phyloP scores from a whole-genome alignment of 2,888 invertebrate species.

The Himalopsyche kuldschensis region DNA sequence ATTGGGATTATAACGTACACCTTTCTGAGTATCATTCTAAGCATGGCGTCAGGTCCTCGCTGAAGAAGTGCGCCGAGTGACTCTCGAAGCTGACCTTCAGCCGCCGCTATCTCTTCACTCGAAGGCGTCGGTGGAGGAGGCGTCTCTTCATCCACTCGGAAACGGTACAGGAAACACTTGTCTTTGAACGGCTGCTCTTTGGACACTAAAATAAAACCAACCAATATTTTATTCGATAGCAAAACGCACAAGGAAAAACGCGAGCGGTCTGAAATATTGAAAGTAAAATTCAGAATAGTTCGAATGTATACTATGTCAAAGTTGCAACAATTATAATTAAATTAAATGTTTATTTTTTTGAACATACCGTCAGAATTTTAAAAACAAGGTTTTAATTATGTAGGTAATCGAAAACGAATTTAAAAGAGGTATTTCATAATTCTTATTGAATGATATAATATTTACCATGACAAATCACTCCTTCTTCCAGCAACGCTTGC shows the following conservation, averaged over 20 bases:
- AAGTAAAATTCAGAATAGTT: too few relatives aligned
- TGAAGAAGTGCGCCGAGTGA: slow-evolving; percentile 67
- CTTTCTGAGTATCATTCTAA: slow-evolving; percentile 79
- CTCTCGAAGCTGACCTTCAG: slow-evolving; percentile 71
- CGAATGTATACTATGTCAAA: too few relatives aligned
- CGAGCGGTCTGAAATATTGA: too few relatives aligned
- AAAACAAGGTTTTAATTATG: too few relatives aligned
- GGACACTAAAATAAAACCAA: slow-evolving; percentile 58
- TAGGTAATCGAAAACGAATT: too few relatives aligned
- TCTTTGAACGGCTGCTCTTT: slow-evolving; percentile 81
- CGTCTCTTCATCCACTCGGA: slow-evolving; percentile 73
- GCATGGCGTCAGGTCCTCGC: slow-evolving; percentile 75
- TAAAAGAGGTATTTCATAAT: too few relatives aligned
- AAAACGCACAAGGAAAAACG: too few relatives aligned
- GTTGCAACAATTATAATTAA: too few relatives aligned
- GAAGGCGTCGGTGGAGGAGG: slow-evolving; percentile 56
- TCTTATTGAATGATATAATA: background rate
- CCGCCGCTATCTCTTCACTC: slow-evolving; percentile 63
- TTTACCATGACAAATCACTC: slow-evolving; percentile 73
- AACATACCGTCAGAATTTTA: too few relatives aligned
- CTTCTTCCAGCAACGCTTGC: slow-evolving; percentile 81
- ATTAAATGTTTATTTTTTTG: too few relatives aligned
- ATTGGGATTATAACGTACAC: slow-evolving; percentile 53
- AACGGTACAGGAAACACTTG: slow-evolving; percentile 80
- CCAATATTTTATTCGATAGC: background rate